A percentile compares a stretch with the other conserved stretches of the same genome.
phyloP scores from a whole-genome alignment of 2,797 vertebrate genomes.

The Macrochelys suwanniensis region DNA sequence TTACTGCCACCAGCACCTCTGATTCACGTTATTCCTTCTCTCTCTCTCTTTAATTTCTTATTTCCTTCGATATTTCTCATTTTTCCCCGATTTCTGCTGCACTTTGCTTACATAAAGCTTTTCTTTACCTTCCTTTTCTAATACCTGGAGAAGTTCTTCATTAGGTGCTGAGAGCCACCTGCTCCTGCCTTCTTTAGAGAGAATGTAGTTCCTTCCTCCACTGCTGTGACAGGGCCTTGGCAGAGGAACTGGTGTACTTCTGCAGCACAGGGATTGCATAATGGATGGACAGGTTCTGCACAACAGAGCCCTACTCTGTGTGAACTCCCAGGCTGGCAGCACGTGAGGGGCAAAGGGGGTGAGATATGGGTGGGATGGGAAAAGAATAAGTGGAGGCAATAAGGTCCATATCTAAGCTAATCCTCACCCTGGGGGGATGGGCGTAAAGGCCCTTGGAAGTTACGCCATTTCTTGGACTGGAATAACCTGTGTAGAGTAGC shows the following conservation, averaged over 20 bases:
- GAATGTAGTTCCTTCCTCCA: not conserved
- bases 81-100: not conserved
- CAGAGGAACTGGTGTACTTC: not conserved
- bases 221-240: not conserved
- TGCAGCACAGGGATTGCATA: not conserved
- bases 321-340: not conserved
- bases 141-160: not conserved
- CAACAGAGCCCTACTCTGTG: not conserved
- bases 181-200: not conserved
- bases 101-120: not conserved
- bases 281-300: accelerated
- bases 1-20: not conserved
- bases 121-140: not conserved
- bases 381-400: not conserved
- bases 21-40: not conserved
- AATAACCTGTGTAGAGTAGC: not conserved
- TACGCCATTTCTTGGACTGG: not conserved
- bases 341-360: not conserved
- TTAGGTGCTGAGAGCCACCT: not conserved
- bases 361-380: not conserved
- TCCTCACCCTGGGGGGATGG: not conserved
- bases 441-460: not conserved
- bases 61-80: not conserved
- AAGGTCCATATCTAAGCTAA: not conserved
- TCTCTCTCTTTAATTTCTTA: not conserved